These are phyloP conservation scores for Exephanes ischioxanthus DNA, from an alignment of 2,888 invertebrate species.

Conservation along the genomic window DNA sequence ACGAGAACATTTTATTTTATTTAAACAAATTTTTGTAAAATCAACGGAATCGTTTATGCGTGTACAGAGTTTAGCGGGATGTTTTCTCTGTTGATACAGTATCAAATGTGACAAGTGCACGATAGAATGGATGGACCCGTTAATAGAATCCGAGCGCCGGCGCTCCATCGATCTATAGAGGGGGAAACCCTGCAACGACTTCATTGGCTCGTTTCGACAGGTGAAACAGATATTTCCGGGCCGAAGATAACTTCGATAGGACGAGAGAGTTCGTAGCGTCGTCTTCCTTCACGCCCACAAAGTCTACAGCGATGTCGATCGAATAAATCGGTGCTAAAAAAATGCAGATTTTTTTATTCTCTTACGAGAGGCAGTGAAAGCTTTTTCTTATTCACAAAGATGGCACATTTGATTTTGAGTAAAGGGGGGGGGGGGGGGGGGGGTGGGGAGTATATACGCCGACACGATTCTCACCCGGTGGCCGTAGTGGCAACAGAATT, in stretches of 20 bases:
- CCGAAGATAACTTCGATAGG: neutral
- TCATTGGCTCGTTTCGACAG: conserved; percentile 4
- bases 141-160: neutral
- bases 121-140: neutral
- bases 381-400: conserved; percentile 15
- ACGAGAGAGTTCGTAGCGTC: neutral
- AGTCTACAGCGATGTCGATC: neutral
- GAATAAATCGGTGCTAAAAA: neutral
- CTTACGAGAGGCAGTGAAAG: neutral
- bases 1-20: neutral
- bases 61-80: neutral
- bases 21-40: neutral
- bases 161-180: neutral
- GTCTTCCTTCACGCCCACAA: neutral
- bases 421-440: conserved; percentile 32
- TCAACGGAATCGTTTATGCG: neutral
- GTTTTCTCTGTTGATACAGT: neutral
- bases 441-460: conserved; percentile 38
- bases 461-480: conserved; percentile 67
- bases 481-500: conserved; percentile 71
- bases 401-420: conserved; percentile 51
- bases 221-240: conserved; percentile 23
- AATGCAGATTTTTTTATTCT: neutral
- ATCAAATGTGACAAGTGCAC: neutral
- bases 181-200: neutral